Evolutionary conservation across 1,140 invertebrate genomes (phyloP).

Genomic region (Drosophila watanabei): DNA sequence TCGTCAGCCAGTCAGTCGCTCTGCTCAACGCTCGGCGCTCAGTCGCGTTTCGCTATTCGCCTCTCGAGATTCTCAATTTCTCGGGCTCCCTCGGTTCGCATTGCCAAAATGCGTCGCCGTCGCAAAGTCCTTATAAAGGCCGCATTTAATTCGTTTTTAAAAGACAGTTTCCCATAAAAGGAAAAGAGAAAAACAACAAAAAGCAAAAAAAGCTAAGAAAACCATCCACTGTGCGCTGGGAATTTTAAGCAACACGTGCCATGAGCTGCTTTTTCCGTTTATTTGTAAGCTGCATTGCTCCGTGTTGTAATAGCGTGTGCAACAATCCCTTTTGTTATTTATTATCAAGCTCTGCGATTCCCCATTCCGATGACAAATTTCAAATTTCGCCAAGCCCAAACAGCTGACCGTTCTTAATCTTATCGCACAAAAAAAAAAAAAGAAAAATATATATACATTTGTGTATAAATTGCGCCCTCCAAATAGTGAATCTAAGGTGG

Average conservation of each 20-base stretch:
- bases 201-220: constrained; percentile 2
- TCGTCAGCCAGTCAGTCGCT: constrained; percentile 39
- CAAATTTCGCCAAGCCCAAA: constrained; percentile 16
- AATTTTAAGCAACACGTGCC: constrained; percentile 68
- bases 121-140: constrained; percentile 73
- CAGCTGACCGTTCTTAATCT: constrained; percentile 48
- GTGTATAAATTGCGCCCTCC: constrained; percentile 5
- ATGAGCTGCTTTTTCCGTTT: constrained; percentile 76
- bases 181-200: not conserved
- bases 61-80: constrained; percentile 1
- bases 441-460: not conserved
- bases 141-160: constrained; percentile 29
- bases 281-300: constrained; percentile 65
- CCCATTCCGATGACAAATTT: constrained; percentile 34
- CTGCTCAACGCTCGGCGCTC: constrained; percentile 31
- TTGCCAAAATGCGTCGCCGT: constrained; percentile 61
- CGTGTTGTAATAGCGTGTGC: constrained; percentile 35
- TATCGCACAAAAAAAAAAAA: constrained; percentile 22
- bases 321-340: constrained; percentile 3
- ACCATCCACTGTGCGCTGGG: constrained; percentile 22
- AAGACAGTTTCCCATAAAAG: constrained; percentile 40
- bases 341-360: constrained; percentile 6
- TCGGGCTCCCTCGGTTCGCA: constrained; percentile 11
- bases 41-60: constrained; percentile 37
- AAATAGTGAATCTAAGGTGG: constrained; percentile 1